Percentiles rank a stretch among this genome's conserved stretches.
Conservation (phyloP, 2,888 invertebrate genomes). For the Rhorus exstirpatorius region DNA sequence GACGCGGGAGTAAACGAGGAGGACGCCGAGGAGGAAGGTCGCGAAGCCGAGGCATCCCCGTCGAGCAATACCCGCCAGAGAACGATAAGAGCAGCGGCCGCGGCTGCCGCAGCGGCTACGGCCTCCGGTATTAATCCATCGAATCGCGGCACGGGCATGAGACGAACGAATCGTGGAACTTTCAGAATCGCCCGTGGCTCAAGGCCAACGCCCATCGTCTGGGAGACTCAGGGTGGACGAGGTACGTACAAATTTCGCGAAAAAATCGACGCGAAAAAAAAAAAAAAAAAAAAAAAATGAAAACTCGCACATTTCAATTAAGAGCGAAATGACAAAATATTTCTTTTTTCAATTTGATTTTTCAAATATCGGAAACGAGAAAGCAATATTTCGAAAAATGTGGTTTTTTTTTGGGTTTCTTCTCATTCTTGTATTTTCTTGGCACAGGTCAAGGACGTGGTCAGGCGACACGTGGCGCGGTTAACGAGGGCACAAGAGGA, state of each 20-base stretch:
- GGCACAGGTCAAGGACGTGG: constrained; percentile 77
- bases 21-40: constrained; percentile 89
- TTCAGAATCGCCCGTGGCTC: constrained; percentile 83
- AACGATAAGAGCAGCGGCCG: constrained; percentile 80
- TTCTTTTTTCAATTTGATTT: too few species aligned
- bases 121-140: constrained; percentile 72
- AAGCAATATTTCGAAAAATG: background rate
- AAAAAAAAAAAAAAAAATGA: background rate
- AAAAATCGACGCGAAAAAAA: background rate
- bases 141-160: constrained; percentile 77
- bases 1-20: constrained; percentile 82
- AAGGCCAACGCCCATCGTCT: constrained; percentile 89
- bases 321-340: too few species aligned
- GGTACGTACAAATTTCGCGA: constrained; percentile 67
- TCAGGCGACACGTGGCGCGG: constrained; percentile 76
- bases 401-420: too few species aligned
- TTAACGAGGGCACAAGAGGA: constrained; percentile 76
- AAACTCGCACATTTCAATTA: too few species aligned
- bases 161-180: constrained; percentile 82
- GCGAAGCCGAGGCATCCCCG: constrained; percentile 93
- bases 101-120: constrained; percentile 79
- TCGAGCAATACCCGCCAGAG: constrained; percentile 88
- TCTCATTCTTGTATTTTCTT: background rate
- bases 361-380: constrained; percentile 24
- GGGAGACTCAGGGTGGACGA: constrained; percentile 86